A percentile compares a stretch with the other conserved stretches of the same genome.
phyloP scores from a whole-genome alignment of 1,140 invertebrate species.

The Trichonephila clavata region DNA sequence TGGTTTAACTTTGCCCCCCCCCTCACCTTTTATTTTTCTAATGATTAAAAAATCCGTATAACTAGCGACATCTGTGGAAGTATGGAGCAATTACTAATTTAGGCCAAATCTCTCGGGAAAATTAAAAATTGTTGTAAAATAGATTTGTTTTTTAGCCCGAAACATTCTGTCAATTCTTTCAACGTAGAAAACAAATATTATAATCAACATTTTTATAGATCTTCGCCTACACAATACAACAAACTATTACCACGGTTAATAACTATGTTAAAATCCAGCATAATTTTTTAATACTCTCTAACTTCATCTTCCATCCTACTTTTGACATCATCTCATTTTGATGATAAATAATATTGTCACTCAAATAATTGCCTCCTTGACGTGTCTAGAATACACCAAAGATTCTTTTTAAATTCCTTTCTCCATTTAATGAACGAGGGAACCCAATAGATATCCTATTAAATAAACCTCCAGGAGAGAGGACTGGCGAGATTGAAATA shows the following conservation, averaged over 20 bases:
- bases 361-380: background rate
- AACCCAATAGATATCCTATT: background rate
- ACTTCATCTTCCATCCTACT: background rate
- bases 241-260: background rate
- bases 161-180: too few relatives aligned
- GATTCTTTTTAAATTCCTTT: background rate
- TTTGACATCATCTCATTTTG: background rate
- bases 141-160: too few relatives aligned
- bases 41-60: too few relatives aligned
- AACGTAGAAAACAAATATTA: too few relatives aligned
- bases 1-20: too few relatives aligned
- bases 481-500: background rate
- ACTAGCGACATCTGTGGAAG: too few relatives aligned
- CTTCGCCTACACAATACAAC: too few relatives aligned
- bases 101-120: too few relatives aligned
- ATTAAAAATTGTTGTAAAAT: too few relatives aligned
- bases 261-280: background rate
- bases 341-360: background rate
- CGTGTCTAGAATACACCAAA: background rate
- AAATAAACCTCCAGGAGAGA: background rate
- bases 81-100: too few relatives aligned
- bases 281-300: background rate
- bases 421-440: slow-evolving; percentile 8
- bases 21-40: too few relatives aligned
- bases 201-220: too few relatives aligned